Conservation (phyloP, 2,888 invertebrate genomes). For the Dryobota labecula region DNA sequence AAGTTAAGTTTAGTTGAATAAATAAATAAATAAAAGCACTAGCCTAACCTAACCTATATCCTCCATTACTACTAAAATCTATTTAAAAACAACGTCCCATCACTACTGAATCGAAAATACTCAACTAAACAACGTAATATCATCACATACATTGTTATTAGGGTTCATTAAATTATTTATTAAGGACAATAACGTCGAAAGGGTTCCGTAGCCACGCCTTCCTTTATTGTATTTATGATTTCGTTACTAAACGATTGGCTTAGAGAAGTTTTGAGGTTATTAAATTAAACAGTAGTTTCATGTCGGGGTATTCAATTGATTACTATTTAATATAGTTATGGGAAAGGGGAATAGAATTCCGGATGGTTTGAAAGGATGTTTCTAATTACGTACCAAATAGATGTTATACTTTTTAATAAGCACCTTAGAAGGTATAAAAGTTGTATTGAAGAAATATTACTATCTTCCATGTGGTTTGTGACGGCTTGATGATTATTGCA, state of each 20-base stretch:
- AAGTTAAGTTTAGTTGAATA: too few relatives aligned
- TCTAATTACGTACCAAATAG: too few relatives aligned
- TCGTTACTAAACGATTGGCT: slow-evolving; percentile 20
- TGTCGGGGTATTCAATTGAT: neutral
- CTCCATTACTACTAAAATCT: too few relatives aligned
- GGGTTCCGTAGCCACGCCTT: slow-evolving; percentile 49
- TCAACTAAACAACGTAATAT: slow-evolving; percentile 2
- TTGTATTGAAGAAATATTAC: too few relatives aligned
- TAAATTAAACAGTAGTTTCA: slow-evolving; percentile 7
- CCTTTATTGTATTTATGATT: slow-evolving; percentile 55
- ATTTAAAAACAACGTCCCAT: slow-evolving; percentile 16
- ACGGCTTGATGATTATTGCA: too few relatives aligned
- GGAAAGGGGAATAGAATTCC: neutral
- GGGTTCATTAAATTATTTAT: slow-evolving; percentile 58
- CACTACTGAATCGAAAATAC: slow-evolving; percentile 38
- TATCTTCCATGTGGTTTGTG: too few relatives aligned
- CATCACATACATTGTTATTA: slow-evolving; percentile 47
- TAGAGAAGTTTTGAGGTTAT: slow-evolving; percentile 26
- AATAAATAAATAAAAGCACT: too few relatives aligned
- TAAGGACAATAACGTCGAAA: slow-evolving; percentile 48
- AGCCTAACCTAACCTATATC: too few relatives aligned
- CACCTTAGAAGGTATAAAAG: too few relatives aligned
- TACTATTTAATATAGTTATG: neutral
- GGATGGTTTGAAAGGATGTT: neutral
- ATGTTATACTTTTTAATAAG: too few relatives aligned